Base-by-base conservation (phyloP, 2,888 invertebrate genomes). In the Celastrina argiolus region DNA sequence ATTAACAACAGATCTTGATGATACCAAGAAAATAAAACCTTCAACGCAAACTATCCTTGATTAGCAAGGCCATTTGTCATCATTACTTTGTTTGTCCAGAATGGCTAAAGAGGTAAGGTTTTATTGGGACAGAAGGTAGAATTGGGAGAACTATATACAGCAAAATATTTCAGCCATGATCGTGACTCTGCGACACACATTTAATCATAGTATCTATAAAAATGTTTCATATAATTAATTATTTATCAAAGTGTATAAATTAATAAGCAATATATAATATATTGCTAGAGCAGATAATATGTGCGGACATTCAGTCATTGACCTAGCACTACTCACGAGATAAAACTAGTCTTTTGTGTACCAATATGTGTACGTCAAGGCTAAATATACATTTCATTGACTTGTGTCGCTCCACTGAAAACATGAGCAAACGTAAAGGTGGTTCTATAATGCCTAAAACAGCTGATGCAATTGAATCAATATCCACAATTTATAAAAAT, bases 341-440 rank as follows among this genome's bases (percentile, higher is more conserved):
- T 58, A 58, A 58, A 58, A 58, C 58, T 31, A 58, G 31, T 58
- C 58, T 58, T 31, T 28, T 58, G 31, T 58, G 31, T 51, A 51
- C 51, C 58, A 58, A 58, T 58, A 58, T 58, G 58, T 16, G 58
- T 58, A 58, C 31, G 58, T 31, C 58, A 58, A 58, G 58, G 58
- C 58, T 58, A 51, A 51, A 51, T 51, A 51, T 59, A 59, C 59
- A 59, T 59, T 59, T 59, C 59, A 59, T 59, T 59, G 59, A 31
- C 59, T 59, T 59, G 58, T 64, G 51, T 61, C 26, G 5, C 39
- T 26, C 39, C 26, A 42, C 22, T 28, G 42, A 58, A 58, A 63
- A 39, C 61, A 28, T 41, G n/a, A 31, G 12, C n/a, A 51, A 51
- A 51, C 51, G n/a, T n/a, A 16, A 42, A 16, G 16, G 6, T 42